Conservation (phyloP, 2,113 vertebrate species). For the Micronycteris hirsuta region DNA sequence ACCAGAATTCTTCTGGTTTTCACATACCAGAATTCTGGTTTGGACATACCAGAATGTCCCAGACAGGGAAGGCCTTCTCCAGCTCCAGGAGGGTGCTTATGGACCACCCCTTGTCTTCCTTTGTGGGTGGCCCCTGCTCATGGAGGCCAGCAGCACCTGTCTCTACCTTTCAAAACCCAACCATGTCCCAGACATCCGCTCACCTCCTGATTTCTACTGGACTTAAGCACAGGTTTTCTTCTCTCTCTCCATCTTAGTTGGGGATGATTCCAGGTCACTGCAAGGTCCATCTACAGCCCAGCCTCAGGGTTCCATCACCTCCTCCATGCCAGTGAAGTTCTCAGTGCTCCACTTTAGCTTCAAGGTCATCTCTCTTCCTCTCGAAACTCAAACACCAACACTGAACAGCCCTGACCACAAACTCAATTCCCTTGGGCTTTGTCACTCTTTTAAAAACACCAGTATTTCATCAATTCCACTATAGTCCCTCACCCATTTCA, state of each 20-base stretch:
- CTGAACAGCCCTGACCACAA: not conserved
- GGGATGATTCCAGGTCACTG: not conserved
- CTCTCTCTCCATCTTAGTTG: not conserved
- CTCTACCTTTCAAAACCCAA: not conserved
- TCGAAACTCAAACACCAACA: not conserved
- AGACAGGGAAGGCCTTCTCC: not conserved
- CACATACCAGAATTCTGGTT: not conserved
- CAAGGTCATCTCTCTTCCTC: not conserved
- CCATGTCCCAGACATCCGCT: rapidly evolving
- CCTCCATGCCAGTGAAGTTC: not conserved
- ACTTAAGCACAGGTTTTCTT: not conserved
- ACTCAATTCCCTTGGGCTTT: not conserved
- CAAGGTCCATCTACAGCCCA: not conserved
- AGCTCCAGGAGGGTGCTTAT: not conserved
- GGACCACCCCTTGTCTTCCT: not conserved
- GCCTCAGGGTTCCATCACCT: not conserved
- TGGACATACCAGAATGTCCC: not conserved
- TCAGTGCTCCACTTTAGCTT: not conserved
- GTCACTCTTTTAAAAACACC: not conserved
- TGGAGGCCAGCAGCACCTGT: not conserved
- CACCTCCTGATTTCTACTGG: not conserved
- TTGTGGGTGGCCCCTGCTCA: not conserved
- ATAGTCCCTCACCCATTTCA: not conserved
- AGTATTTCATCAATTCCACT: not conserved
- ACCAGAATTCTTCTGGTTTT: not conserved